A percentile compares a stretch with the other conserved stretches of the same genome.
Conservation (phyloP, 2,888 invertebrate species). For the Prosapia bicincta region DNA sequence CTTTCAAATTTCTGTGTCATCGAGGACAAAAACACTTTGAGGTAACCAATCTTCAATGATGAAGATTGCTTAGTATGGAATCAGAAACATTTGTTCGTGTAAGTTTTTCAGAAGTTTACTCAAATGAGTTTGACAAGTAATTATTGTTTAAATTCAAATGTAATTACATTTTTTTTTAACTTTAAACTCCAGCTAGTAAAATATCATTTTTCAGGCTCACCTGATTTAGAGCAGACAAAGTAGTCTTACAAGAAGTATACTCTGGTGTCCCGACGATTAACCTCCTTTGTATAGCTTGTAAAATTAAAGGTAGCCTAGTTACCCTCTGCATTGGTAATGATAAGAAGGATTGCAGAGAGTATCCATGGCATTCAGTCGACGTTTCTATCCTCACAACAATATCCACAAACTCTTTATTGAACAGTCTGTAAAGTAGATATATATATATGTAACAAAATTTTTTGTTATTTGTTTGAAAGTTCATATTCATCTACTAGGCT, state of each 20-base stretch:
- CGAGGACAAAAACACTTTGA: too few species aligned
- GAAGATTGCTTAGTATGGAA: neutral
- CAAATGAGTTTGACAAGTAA: too few species aligned
- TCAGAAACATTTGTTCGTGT: neutral
- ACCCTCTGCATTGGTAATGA: slow-evolving; percentile 26
- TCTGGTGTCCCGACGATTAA: neutral
- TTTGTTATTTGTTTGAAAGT: too few species aligned
- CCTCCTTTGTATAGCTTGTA: slow-evolving; percentile 23
- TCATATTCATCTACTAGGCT: too few species aligned
- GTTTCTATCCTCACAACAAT: slow-evolving; percentile 11
- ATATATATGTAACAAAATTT: too few species aligned
- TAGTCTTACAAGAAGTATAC: slow-evolving; percentile 8
- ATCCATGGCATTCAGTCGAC: slow-evolving; percentile 21
- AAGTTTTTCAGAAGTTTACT: neutral
- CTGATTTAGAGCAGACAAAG: slow-evolving; percentile 23
- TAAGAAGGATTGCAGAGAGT: slow-evolving; percentile 26
- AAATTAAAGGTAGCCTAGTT: slow-evolving; percentile 21
- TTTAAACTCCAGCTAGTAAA: too few species aligned
- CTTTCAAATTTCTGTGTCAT: too few species aligned
- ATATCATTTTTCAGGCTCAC: neutral
- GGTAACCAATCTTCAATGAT: neutral
- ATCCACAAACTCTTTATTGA: slow-evolving; percentile 16
- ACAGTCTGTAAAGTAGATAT: slow-evolving; percentile 14
- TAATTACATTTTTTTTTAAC: neutral
- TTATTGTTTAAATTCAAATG: neutral